phyloP scores from a whole-genome alignment of 2,113 vertebrate species.

The Bujurquina vittata region DNA sequence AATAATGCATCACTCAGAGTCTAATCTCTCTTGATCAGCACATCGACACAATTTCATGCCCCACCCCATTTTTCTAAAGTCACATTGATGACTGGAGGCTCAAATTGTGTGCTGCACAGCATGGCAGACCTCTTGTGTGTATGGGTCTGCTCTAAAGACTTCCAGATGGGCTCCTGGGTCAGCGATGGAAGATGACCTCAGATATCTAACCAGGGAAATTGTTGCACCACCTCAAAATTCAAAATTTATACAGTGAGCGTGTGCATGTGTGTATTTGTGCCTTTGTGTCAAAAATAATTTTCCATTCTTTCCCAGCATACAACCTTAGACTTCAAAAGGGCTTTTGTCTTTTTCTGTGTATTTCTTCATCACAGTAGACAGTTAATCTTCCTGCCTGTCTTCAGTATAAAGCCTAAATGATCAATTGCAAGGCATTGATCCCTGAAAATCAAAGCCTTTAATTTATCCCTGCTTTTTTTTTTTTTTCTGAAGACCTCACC shows the following conservation, averaged over 20 bases:
- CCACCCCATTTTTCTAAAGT: constrained; percentile 21
- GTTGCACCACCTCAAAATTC: constrained; percentile 17
- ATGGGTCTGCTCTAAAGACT: constrained; percentile 64
- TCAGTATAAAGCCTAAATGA: constrained; percentile 41
- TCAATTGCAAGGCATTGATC: constrained; percentile 69
- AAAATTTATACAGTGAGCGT: constrained; percentile 38
- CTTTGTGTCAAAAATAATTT: constrained; percentile 35
- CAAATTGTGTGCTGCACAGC: constrained; percentile 16
- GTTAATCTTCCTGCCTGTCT: constrained; percentile 46
- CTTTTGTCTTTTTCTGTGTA: constrained; percentile 58
- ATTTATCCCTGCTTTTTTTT: constrained; percentile 33
- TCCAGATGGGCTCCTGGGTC: constrained; percentile 70
- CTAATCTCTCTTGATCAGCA: constrained; percentile 2
- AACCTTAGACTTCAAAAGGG: constrained; percentile 56
- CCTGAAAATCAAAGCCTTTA: constrained; percentile 66
- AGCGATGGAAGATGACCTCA: constrained; percentile 58
- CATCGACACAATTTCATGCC: constrained; percentile 47
- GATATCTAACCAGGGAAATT: constrained; percentile 19
- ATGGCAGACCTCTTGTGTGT: constrained; percentile 55
- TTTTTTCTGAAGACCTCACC: constrained; percentile 4
- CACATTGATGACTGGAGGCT: constrained; percentile 55
- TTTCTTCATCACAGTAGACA: constrained; percentile 48
- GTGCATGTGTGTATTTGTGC: constrained; percentile 6
- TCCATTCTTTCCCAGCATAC: constrained; percentile 33
- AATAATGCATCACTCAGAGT: constrained; percentile 28